A percentile compares a stretch with the other conserved stretches of the same genome.
Conservation (phyloP, 2,888 invertebrate species). For the Linnaemya tessellans region DNA sequence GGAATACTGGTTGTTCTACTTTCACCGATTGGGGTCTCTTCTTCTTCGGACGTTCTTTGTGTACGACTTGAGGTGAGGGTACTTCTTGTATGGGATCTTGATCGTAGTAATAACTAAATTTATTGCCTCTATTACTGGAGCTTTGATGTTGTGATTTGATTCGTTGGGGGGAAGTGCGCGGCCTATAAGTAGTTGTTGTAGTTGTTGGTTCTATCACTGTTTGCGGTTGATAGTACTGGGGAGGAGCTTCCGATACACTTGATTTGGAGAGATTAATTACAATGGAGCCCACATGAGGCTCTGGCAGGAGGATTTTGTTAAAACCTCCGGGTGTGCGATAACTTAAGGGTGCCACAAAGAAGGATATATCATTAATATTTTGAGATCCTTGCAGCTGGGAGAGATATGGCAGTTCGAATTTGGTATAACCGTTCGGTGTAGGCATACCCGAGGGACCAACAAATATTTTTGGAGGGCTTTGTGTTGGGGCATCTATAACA, state of each 20-base stretch:
- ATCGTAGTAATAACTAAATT: constrained; percentile 79
- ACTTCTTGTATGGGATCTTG: constrained; percentile 81
- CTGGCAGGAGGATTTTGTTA: constrained; percentile 92
- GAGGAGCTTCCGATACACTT: constrained; percentile 27
- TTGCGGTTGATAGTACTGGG: constrained; percentile 56
- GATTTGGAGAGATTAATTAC: constrained; percentile 86
- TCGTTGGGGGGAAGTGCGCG: constrained; percentile 67
- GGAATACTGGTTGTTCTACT: constrained; percentile 75
- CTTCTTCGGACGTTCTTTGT: constrained; percentile 81
- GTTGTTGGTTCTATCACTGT: constrained; percentile 64
- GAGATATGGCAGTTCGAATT: constrained; percentile 92
- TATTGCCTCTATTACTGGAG: constrained; percentile 78
- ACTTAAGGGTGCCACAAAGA: constrained; percentile 93
- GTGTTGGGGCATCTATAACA: constrained; percentile 89
- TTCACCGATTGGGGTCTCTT: constrained; percentile 79
- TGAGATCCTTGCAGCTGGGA: constrained; percentile 84
- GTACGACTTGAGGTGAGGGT: constrained; percentile 78
- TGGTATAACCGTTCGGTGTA: constrained; percentile 89
- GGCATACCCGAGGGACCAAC: constrained; percentile 91
- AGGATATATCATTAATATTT: constrained; percentile 90
- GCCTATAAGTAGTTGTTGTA: constrained; percentile 69
- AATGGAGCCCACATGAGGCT: constrained; percentile 94
- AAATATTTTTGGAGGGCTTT: constrained; percentile 89
- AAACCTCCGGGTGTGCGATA: constrained; percentile 93
- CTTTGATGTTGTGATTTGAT: constrained; percentile 75